Evolutionary conservation across 2,113 vertebrate genomes (phyloP).

Genomic region (Todiramphus saurophagus): DNA sequence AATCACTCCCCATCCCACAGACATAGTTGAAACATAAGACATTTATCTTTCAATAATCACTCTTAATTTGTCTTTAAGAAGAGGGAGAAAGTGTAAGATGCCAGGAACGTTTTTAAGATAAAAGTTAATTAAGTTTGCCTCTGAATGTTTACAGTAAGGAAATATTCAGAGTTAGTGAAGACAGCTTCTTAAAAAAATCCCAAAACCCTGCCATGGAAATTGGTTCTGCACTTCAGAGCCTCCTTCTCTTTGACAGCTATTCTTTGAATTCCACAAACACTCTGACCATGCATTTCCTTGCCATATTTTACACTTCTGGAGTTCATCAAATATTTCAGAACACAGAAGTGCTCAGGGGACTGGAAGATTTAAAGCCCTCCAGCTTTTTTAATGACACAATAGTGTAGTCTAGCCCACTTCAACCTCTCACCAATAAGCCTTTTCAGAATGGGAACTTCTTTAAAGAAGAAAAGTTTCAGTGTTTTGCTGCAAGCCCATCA

Average conservation of each 20-base stretch:
- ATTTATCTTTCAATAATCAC: background rate
- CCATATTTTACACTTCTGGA: background rate
- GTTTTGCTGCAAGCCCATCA: background rate
- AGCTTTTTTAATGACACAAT: background rate
- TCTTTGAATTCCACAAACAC: background rate
- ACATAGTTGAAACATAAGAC: background rate
- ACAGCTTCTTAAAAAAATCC: background rate
- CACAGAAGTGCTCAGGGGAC: background rate
- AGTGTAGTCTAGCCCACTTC: background rate
- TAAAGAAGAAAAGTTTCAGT: background rate
- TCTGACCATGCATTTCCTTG: background rate
- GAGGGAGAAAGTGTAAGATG: background rate
- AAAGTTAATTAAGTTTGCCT: slow-evolving; percentile 15
- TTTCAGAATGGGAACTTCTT: background rate
- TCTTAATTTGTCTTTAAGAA: background rate
- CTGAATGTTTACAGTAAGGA: background rate
- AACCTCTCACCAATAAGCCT: background rate
- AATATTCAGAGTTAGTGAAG: background rate
- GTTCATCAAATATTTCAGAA: background rate
- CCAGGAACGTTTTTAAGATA: background rate
- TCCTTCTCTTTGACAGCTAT: background rate
- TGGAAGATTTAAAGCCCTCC: background rate
- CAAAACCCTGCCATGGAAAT: background rate
- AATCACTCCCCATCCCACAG: background rate
- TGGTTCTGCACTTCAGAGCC: background rate